A percentile compares a stretch with the other conserved stretches of the same genome.
These are phyloP conservation scores for Nematostella vectensis DNA, from an alignment of 92 coral and sea anemone species.

Conservation along the genomic window DNA sequence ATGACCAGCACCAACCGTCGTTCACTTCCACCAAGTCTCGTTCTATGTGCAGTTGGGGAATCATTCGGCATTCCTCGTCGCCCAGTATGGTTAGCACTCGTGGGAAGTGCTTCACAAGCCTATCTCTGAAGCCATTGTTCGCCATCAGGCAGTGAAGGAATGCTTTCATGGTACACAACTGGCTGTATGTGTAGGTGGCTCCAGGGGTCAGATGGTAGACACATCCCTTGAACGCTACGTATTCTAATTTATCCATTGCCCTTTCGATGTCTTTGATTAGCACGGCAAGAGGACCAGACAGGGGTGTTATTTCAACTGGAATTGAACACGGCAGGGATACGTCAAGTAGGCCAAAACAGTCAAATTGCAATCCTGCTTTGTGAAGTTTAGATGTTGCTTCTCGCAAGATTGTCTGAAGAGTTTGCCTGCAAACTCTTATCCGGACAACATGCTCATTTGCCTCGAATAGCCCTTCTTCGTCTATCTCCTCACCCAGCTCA, in stretches of 20 bases:
- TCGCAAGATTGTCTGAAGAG: too few relatives aligned
- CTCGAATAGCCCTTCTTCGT: too few relatives aligned
- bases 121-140: slow-evolving; percentile 23
- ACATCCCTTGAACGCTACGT: slow-evolving; percentile 14
- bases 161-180: slow-evolving; percentile 21
- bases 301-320: slow-evolving; percentile 6
- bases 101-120: slow-evolving; percentile 20
- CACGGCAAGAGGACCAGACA: slow-evolving; percentile 23
- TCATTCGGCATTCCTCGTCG: slow-evolving; percentile 13
- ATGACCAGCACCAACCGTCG: too few relatives aligned
- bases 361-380: slow-evolving; percentile 10
- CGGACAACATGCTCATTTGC: too few relatives aligned
- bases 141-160: slow-evolving; percentile 35
- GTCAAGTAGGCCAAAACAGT: slow-evolving; percentile 14
- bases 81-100: slow-evolving; percentile 20
- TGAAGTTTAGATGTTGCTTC: slow-evolving; percentile 3
- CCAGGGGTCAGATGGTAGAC: slow-evolving; percentile 13
- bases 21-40: too few relatives aligned
- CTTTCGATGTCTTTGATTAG: too few relatives aligned
- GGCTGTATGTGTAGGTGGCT: slow-evolving; percentile 11
- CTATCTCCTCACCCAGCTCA: too few relatives aligned
- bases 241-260: slow-evolving; percentile 12
- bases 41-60: slow-evolving; percentile 12
- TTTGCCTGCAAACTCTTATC: too few relatives aligned
- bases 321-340: not conserved